Conservation (phyloP, 1,140 invertebrate species). For the Nasonia vitripennis region DNA sequence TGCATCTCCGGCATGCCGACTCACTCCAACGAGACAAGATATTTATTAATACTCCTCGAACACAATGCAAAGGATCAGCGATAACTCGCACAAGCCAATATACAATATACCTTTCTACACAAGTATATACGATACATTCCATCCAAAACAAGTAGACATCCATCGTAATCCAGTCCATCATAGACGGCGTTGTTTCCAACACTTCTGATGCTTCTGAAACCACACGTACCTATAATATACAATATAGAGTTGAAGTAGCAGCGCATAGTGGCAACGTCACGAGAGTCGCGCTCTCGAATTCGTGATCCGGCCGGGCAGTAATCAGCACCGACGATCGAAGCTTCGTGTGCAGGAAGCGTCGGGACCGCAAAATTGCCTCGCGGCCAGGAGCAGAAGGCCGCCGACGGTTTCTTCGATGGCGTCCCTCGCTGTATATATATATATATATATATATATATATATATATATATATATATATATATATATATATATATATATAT, state of each 20-base stretch:
- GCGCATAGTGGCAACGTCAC: not conserved
- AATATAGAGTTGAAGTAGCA: not conserved
- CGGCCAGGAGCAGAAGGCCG: not conserved
- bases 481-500: no score
- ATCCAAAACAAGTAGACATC: no score
- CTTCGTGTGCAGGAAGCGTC: constrained; percentile 36
- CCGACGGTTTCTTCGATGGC: constrained; percentile 17
- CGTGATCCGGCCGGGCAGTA: constrained; percentile 32
- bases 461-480: no score
- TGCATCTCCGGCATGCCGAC: no score
- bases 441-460: no score
- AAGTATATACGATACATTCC: no score
- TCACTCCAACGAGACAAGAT: no score
- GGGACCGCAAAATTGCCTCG: constrained; percentile 27
- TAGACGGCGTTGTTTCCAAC: not conserved
- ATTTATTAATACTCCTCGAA: no score
- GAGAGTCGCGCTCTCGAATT: constrained; percentile 28
- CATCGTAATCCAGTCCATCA: no score
- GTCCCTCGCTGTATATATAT: not conserved
- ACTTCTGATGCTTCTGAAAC: not conserved
- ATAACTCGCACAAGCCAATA: not conserved
- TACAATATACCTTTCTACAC: no score
- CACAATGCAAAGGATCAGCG: no score
- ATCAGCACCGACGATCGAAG: constrained; percentile 34
- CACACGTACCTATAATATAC: not conserved